Evolutionary conservation across 1,140 invertebrate genomes (phyloP), one percentile per base, ranked within the genome.

Genomic region (Heterodera carotae): DNA sequence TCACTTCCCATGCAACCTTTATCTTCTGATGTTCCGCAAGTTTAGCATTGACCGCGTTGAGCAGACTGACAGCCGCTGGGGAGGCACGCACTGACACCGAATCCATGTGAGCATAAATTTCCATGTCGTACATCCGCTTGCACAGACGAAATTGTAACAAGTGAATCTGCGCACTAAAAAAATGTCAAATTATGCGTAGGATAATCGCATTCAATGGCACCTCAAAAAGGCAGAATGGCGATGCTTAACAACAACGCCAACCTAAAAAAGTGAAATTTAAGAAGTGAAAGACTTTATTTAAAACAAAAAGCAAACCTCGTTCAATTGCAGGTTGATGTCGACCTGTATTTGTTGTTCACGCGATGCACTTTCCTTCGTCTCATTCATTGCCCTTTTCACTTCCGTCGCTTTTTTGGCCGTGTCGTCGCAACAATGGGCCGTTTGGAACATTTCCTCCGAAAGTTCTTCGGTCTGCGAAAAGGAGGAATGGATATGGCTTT

Each of bases 81-180:
- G 94, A 94, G 31, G 97, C 92, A 73, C 92, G 92, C 12, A 98
- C 88, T 67, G 92, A 91, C 66, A 98, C 91, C 78, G 94, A 92
- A 2, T 93, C 92, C n/a, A 94, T 90, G 64, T 87, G 80, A 25
- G 79, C 75, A 25, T 69, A 67, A 8, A 85, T 80, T 33, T 83
- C 78, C 86, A 86, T 84, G 67, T 86, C 85, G 69, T 83, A 87
- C 33, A 86, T 88, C 15, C 85, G 76, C 84, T 84, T 86, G 53
- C 84, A 77, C n/a, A 86, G 66, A 29, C 83, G 78, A 34, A 81
- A 79, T 7, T 76, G 75, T 69, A 86, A 76, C 67, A 77, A 64
- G 10, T 76, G 48, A 25, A 86, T 77, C 22, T 77, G 77, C n/a
- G 83, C 78, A 33, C 74, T 78, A 27, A 79, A 76, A 33, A 22